These are phyloP conservation scores for Calypte anna DNA, from an alignment of 2,113 vertebrate genomes.

Conservation along the genomic window DNA sequence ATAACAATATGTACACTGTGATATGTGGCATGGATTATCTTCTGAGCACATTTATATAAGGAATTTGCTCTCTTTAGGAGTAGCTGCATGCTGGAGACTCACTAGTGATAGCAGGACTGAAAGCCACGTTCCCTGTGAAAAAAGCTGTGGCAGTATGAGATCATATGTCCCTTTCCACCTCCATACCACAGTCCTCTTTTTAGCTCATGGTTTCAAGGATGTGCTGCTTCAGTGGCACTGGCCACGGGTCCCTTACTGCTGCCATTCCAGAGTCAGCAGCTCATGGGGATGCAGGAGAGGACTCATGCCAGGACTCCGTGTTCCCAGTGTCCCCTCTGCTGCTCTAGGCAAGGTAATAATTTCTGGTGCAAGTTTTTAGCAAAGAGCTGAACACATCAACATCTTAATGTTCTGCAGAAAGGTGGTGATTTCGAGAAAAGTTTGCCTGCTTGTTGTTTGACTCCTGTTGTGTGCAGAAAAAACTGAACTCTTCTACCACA, in stretches of 20 bases:
- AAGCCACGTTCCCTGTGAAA: background rate
- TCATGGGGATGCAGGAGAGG: fast-evolving
- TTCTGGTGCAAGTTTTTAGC: background rate
- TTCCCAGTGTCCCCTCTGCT: background rate
- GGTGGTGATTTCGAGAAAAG: background rate
- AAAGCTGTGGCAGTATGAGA: background rate
- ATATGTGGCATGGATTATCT: background rate
- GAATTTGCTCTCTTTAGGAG: background rate
- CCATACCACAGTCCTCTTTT: background rate
- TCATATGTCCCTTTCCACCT: background rate
- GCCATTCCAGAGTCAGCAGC: background rate
- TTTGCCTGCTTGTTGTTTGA: background rate
- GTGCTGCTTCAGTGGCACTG: background rate
- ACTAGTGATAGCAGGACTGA: background rate
- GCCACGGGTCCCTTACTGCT: background rate
- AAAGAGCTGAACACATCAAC: background rate
- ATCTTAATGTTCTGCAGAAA: background rate
- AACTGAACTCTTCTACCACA: background rate
- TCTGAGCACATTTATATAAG: background rate
- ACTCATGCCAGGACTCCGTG: background rate
- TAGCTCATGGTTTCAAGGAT: background rate
- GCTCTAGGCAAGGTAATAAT: background rate
- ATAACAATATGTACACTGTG: background rate
- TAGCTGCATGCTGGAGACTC: background rate
- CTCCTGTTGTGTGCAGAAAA: background rate